These are phyloP conservation scores for Rhadinocentrus ornatus DNA, from an alignment of 2,797 vertebrate genomes.

Conservation along the genomic window DNA sequence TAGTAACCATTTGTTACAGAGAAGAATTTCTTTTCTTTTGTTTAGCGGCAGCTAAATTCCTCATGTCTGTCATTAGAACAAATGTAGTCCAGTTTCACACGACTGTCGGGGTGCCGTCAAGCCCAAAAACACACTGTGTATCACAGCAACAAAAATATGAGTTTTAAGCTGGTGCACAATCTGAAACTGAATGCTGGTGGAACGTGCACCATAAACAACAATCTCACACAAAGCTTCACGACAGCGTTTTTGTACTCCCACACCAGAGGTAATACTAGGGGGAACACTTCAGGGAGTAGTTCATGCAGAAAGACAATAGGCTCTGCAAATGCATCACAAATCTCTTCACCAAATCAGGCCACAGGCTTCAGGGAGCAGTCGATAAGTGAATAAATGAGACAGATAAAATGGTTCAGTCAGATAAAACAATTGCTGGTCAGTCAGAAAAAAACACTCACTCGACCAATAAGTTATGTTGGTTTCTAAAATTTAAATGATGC, in stretches of 20 bases:
- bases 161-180: conserved; percentile 23
- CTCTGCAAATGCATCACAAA: not conserved
- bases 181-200: conserved; percentile 36
- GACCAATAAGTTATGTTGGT: conserved; percentile 18
- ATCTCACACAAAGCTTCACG: conserved; percentile 20
- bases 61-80: conserved; percentile 1
- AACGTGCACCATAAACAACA: conserved; percentile 29
- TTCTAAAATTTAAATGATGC: not conserved
- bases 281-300: conserved; percentile 14
- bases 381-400: not conserved
- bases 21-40: not conserved
- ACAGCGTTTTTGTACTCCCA: conserved; percentile 10
- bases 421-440: conserved; percentile 20
- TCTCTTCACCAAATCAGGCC: not conserved
- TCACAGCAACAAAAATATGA: conserved; percentile 24
- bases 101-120: not conserved
- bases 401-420: not conserved
- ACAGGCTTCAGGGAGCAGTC: not conserved
- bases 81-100: conserved; percentile 4
- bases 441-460: conserved; percentile 15
- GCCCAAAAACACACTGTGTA: not conserved
- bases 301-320: not conserved
- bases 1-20: not conserved
- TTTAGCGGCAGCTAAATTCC: not conserved
- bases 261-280: conserved; percentile 14